Base-by-base conservation (phyloP, 1,140 invertebrate genomes). In the Zaprionus taronus region DNA sequence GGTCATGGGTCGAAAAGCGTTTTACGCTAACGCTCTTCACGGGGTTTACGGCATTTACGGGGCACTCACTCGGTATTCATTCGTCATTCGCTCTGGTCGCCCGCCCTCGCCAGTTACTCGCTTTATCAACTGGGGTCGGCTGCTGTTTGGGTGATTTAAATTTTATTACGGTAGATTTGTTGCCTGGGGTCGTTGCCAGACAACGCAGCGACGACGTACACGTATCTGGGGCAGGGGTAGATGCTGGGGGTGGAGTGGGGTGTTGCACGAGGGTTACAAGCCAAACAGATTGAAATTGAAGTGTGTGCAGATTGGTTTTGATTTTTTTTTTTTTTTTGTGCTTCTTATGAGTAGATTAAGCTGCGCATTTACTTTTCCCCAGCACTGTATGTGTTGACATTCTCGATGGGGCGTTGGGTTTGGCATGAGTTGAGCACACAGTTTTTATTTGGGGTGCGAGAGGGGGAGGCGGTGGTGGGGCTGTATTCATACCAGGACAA, bases 301-400 rank as follows among this genome's bases (percentile, higher is more conserved):
- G 84, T 84, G 72, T 80, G 78, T 84, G 81, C 84, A 87, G 83
- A 89, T 87, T 87, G 83, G 77, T 89, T 80, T 79, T 74, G 53
- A 72, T 77, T 76, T 64, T 63, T 62, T 17, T 28, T 4, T 36
- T 7, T 34, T 5, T 34, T 0, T 4, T 34, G 31, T 15, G 28
- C 38, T 66, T 49, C 22, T 62, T 49, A 62, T 60, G 57, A 81
- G 79, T 79, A 78, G 76, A 86, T 85, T 85, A 85, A 64, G 83
- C 69, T 85, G 83, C 83, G 83, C 83, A 86, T 77, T 85, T 86
- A 81, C 66, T 84, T 79, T 69, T 41, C 62, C 20, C 20, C 20
- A 4, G 55, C 66, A 24, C 41, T 63, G 38, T 84, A 73, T 47
- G 41, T 83, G 83, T 83, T 83, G 81, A 81, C 81, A 84, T 71